Evolutionary conservation across 23 tunicate genomes (phyloP), one percentile per base, ranked within the genome.

Genomic region (Halocynthia aurantium): DNA sequence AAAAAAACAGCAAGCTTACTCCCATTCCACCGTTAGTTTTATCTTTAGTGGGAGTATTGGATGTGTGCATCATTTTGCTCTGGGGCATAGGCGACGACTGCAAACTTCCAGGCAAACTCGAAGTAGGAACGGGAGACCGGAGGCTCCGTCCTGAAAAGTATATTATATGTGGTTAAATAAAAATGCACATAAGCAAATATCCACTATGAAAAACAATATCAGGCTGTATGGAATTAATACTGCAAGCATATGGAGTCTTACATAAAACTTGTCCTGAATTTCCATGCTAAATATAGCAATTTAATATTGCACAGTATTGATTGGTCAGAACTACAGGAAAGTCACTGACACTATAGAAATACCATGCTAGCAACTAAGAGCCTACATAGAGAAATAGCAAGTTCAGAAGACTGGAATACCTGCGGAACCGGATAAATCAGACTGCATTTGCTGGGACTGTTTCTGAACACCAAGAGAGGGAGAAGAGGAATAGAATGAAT

Each of bases 11-110:
- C 19, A 67, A 67, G 4, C n/a, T 22, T 10, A 50, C 76, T 9
- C 51, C 55, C 54, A 51, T 71, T 52, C 62, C 60, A 10, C 51
- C 61, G 49, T 58, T 40, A 8, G 52, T 50, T 52, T 12, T 77
- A 52, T 87, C 93, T 72, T 87, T 87, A 9, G 85, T 77, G 5
- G 93, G 93, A 10, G 93, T 87, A 10, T 66, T 81, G 76, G 93
- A n/a, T 60, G 10, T 65, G 22, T 65, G 70, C 70, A 65, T 65
- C 70, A 65, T 65, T 65, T 11, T 65, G 19, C 72, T 81, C 49
- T 73, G 90, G 8, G 93, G 80, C 80, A 73, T 87, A 7, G 85
- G 93, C 5, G 86, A 75, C 7, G 72, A 71, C 53, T 83, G 87
- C 52, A 83, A 40, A 57, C 87, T 83, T 10, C 81, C 80, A 12